Percentiles rank a stretch among this genome's conserved stretches.
Evolutionary conservation across 2,888 invertebrate species (phyloP).

Genomic region (Gryllus longicercus): DNA sequence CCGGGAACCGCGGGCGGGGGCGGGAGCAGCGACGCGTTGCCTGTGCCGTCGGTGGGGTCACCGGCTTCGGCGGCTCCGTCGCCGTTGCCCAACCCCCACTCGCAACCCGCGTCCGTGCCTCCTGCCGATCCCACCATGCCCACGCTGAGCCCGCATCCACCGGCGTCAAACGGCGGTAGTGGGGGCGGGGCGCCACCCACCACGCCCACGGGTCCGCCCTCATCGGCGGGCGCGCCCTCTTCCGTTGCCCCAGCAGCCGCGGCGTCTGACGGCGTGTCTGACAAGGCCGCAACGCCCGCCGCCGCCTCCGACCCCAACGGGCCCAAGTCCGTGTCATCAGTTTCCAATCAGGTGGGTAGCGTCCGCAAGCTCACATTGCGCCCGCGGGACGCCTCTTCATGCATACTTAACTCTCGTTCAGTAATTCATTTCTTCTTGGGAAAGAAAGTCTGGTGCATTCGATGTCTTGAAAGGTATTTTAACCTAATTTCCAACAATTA

Average conservation of each 20-base stretch:
- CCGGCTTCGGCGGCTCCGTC: conserved; percentile 66
- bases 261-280: conserved; percentile 38
- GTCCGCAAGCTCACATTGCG: no score
- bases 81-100: conserved; percentile 66
- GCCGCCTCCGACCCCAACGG: conserved; percentile 45
- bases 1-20: conserved; percentile 23
- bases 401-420: no score
- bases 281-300: conserved; percentile 40
- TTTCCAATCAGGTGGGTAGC: conserved; percentile 45
- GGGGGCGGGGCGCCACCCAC: conserved; percentile 38
- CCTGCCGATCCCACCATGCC: conserved; percentile 66
- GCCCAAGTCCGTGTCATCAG: conserved; percentile 47
- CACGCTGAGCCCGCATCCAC: conserved; percentile 67
- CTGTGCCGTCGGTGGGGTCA: conserved; percentile 58
- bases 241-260: conserved; percentile 36
- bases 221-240: conserved; percentile 48
- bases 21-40: conserved; percentile 39
- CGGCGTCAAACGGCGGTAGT: conserved; percentile 45
- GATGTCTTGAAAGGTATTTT: no score
- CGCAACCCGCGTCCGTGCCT: conserved; percentile 68
- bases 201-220: conserved; percentile 60
- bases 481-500: no score
- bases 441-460: no score
- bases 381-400: no score
- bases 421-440: no score